Evolutionary conservation across 2,797 vertebrate species (phyloP), one percentile per base, ranked within the genome.

Genomic region (Mastacembelus armatus): DNA sequence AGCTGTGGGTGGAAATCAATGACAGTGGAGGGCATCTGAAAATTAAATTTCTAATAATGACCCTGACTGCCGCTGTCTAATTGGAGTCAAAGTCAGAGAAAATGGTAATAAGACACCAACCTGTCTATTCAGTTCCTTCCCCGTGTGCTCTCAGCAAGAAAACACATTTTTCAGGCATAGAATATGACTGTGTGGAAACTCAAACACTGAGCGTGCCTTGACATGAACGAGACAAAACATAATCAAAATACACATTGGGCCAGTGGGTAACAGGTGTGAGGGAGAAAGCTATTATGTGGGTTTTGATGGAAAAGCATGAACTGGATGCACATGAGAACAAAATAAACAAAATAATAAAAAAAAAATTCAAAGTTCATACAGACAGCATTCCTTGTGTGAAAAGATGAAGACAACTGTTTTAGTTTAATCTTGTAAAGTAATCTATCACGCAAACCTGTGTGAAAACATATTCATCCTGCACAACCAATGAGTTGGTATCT

Each of bases 381-480:
- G 24, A 75, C 21, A 47, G 39, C 38, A 60, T 72, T 43, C 22
- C 65, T 67, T 26, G 50, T 12, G 1, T 57, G 32, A 63, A 55
- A 64, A 67, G 56, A 64, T 72, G 51, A 55, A 51, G 26, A 35
- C 15, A 36, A 43, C 45, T 55, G 10, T 24, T 56, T 43, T 44
- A 29, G 51, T 62, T 59, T 63, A 39, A 81, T 70, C 4, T n/a
- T n/a, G n/a, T n/a, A n/a, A 71, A 38, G 7, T 57, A 66, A 80
- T 75, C 14, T 21, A 26, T 66, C 44, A 43, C 22, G 16, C 87
- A 10, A 91, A 99, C 97, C 96, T 99, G 97, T 65, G 97, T 95
- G 91, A 99, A 99, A 84, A 99, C 95, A 39, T 97, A 99, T 77
- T 97, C 95, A 74, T 99, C 97, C 88, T 99, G 97, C 63, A 99